Conservation (phyloP, 2,888 invertebrate species). For the Hecatera dysodea region DNA sequence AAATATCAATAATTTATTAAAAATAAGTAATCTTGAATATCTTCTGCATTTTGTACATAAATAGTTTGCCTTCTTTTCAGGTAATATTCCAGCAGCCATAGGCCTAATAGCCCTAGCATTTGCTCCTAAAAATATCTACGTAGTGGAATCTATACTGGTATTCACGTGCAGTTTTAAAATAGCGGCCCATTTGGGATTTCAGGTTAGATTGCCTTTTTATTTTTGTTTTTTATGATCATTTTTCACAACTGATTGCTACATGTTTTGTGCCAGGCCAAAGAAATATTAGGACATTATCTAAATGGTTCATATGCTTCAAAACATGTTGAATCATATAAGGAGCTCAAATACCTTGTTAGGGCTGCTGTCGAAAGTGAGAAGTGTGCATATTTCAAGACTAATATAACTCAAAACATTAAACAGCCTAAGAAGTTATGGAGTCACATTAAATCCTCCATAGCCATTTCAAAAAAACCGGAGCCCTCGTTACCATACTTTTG, state of each 20-base stretch:
- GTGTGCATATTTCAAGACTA: too few species aligned
- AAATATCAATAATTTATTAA: too few species aligned
- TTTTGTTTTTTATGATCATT: background rate
- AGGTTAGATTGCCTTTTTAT: constrained; percentile 76
- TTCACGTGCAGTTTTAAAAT: constrained; percentile 92
- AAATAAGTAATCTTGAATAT: background rate
- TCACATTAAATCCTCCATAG: too few species aligned
- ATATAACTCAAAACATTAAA: too few species aligned
- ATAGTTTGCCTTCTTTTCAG: constrained; percentile 74
- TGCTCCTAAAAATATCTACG: constrained; percentile 85
- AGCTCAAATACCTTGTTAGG: too few species aligned
- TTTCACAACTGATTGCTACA: constrained; percentile 6
- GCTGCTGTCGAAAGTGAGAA: too few species aligned
- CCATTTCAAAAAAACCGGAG: too few species aligned
- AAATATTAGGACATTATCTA: background rate
- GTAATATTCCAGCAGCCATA: constrained; percentile 89
- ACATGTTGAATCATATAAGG: too few species aligned
- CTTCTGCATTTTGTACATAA: background rate
- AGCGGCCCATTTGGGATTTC: constrained; percentile 91
- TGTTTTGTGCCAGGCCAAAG: background rate
- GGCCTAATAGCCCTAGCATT: constrained; percentile 90
- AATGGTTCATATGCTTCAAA: too few species aligned
- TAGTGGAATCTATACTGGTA: constrained; percentile 91
- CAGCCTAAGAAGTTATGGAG: too few species aligned
- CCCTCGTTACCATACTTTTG: too few species aligned